Percentiles rank a stretch among this genome's conserved stretches.
Evolutionary conservation across 92 coral and sea anemone species (phyloP).

Genomic region (Blastomussa wellsi): DNA sequence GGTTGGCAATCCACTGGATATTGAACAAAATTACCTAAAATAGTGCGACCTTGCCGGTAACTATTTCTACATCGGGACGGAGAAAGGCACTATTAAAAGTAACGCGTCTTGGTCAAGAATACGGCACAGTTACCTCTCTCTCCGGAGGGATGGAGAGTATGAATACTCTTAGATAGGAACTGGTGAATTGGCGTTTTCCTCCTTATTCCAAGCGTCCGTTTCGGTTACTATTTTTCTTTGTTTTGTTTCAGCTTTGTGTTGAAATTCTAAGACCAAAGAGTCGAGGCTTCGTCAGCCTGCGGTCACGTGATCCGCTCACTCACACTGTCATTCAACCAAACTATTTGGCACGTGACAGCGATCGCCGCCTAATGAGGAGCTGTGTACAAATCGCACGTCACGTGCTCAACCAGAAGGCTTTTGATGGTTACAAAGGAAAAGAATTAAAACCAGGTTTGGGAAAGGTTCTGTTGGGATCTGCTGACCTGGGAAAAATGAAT

Average conservation of each 20-base stretch:
- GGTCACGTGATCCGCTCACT: conserved; percentile 59
- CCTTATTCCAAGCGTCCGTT: not conserved
- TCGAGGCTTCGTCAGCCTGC: conserved; percentile 63
- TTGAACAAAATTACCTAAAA: too few relatives aligned
- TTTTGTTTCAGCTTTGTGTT: conserved; percentile 58
- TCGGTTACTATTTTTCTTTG: not conserved
- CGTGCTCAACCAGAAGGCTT: conserved; percentile 71
- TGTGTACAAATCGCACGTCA: conserved; percentile 65
- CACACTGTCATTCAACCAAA: conserved; percentile 76
- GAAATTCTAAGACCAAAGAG: conserved; percentile 71
- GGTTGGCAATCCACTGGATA: too few relatives aligned
- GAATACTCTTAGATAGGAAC: too few relatives aligned
- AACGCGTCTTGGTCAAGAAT: too few relatives aligned
- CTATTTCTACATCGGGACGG: too few relatives aligned
- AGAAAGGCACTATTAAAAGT: too few relatives aligned
- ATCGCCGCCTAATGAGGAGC: conserved; percentile 64
- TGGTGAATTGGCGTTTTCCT: too few relatives aligned
- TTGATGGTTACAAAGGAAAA: conserved; percentile 68
- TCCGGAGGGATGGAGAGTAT: too few relatives aligned
- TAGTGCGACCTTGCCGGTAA: too few relatives aligned
- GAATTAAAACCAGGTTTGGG: conserved; percentile 71
- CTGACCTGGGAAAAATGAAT: not conserved
- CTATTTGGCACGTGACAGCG: conserved; percentile 68
- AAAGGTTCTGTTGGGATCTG: not conserved
- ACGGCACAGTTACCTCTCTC: too few relatives aligned